A percentile compares a stretch with the other conserved stretches of the same genome.
These are phyloP conservation scores for Numenius phaeopus DNA, from an alignment of 2,797 vertebrate species.

Conservation along the genomic window DNA sequence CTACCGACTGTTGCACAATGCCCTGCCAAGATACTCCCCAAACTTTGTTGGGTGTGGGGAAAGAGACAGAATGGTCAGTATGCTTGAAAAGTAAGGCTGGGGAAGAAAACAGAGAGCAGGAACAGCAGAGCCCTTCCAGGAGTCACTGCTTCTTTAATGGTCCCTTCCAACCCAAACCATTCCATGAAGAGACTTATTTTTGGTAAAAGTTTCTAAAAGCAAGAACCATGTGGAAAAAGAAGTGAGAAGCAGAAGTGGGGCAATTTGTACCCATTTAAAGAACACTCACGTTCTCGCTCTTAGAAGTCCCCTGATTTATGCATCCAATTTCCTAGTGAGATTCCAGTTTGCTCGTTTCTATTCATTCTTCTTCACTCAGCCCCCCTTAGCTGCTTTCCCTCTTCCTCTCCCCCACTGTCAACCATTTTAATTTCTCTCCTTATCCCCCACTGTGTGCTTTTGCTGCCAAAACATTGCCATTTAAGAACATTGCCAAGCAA, in stretches of 20 bases:
- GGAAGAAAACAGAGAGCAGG: not conserved
- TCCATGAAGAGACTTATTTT: not conserved
- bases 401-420: slow-evolving; percentile 26
- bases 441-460: not conserved
- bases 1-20: accelerated
- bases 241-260: not conserved
- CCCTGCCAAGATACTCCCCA: not conserved
- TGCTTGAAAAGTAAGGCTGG: not conserved
- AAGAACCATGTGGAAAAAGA: not conserved
- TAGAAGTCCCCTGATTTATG: not conserved
- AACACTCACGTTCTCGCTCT: not conserved
- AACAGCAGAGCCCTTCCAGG: not conserved
- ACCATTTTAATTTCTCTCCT: not conserved
- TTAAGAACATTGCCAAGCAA: not conserved
- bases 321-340: not conserved
- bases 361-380: slow-evolving; percentile 16
- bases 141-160: not conserved
- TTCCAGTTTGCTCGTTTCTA: not conserved
- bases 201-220: not conserved
- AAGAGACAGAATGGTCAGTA: not conserved
- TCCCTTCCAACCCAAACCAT: not conserved
- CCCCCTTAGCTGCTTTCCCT: not conserved
- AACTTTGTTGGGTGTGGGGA: not conserved
- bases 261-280: not conserved
- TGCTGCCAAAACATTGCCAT: not conserved